Evolutionary conservation across 1,140 invertebrate species (phyloP).

Genomic region (Wasmannia auropunctata): DNA sequence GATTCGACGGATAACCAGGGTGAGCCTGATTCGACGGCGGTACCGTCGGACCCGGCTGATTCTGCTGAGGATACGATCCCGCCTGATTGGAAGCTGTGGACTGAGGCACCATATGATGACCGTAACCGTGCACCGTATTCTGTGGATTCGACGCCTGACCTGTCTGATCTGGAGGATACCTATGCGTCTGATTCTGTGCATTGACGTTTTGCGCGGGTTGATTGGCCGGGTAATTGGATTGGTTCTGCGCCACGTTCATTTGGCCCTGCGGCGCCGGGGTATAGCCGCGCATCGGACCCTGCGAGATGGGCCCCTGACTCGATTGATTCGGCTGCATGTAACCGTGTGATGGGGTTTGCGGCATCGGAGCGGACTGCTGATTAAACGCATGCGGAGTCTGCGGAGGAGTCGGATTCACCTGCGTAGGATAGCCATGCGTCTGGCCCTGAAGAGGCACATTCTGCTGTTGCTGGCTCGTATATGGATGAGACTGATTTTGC

Average conservation of each 20-base stretch:
- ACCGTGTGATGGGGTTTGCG: conserved; percentile 61
- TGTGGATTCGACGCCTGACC: conserved; percentile 59
- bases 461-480: conserved; percentile 66
- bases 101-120: conserved; percentile 66
- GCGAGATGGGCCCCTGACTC: conserved; percentile 63
- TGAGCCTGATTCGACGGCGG: conserved; percentile 52
- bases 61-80: conserved; percentile 66
- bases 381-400: conserved; percentile 71
- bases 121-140: conserved; percentile 73
- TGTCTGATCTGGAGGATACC: conserved; percentile 74
- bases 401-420: conserved; percentile 59
- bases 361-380: conserved; percentile 67
- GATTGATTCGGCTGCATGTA: conserved; percentile 66
- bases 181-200: conserved; percentile 66
- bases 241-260: conserved; percentile 59
- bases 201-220: conserved; percentile 61
- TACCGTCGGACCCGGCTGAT: conserved; percentile 18
- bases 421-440: conserved; percentile 66
- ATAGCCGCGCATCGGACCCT: conserved; percentile 73
- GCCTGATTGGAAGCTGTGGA: conserved; percentile 68
- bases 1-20: conserved; percentile 63
- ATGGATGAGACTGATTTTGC: conserved; percentile 72
- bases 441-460: conserved; percentile 63
- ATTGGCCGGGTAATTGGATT: conserved; percentile 53
- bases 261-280: conserved; percentile 61